These are phyloP conservation scores for Triplophysa siluroides DNA, from an alignment of 2,113 vertebrate species.

Conservation along the genomic window DNA sequence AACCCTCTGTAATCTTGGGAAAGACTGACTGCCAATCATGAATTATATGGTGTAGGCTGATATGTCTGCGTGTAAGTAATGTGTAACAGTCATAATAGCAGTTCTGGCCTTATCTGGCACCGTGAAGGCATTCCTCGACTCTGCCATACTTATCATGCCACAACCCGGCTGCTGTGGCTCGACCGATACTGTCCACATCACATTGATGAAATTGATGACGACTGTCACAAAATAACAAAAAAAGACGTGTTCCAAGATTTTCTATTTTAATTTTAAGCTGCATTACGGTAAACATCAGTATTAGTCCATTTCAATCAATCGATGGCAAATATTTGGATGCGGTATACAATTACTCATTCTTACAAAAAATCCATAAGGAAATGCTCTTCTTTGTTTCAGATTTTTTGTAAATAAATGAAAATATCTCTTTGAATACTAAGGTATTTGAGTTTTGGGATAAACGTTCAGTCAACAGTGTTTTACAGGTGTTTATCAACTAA, in stretches of 20 bases:
- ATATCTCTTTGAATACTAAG: no score
- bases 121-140: constrained; percentile 69
- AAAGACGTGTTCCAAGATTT: background rate
- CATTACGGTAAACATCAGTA: background rate
- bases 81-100: constrained; percentile 65
- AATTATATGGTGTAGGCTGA: constrained; percentile 68
- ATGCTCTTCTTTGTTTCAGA: no score
- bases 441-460: background rate
- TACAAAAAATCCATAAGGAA: background rate
- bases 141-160: constrained; percentile 66
- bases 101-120: constrained; percentile 66
- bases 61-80: constrained; percentile 72
- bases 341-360: background rate
- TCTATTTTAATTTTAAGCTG: background rate
- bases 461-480: background rate
- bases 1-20: constrained; percentile 64
- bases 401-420: no score
- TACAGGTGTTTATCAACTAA: background rate
- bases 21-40: constrained; percentile 73
- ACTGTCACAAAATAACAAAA: constrained; percentile 43
- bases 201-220: constrained; percentile 67
- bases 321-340: background rate
- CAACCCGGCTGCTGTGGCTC: constrained; percentile 66
- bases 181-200: constrained; percentile 64
- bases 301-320: background rate